phyloP scores from a whole-genome alignment of 2,888 invertebrate species.

The Copidosoma aretas region DNA sequence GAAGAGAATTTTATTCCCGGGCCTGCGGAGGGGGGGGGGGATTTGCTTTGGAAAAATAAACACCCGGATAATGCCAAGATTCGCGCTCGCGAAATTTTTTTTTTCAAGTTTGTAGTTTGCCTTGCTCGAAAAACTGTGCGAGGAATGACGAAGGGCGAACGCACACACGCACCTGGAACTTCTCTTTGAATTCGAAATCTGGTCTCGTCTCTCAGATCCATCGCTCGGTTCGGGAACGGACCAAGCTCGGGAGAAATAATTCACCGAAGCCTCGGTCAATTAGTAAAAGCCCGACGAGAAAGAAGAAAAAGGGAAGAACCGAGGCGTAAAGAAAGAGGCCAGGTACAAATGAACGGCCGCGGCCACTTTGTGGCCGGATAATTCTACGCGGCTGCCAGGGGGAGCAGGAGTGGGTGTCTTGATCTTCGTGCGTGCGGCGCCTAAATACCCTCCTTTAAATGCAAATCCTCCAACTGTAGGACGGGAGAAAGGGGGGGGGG shows the following conservation, averaged over 20 bases:
- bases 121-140: not conserved
- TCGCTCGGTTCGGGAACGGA: too few relatives aligned
- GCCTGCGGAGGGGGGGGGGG: not conserved
- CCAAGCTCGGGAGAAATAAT: too few relatives aligned
- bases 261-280: too few relatives aligned
- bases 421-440: slow-evolving; percentile 37
- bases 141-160: too few relatives aligned
- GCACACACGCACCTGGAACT: too few relatives aligned
- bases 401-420: slow-evolving; percentile 17
- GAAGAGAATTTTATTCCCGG: not conserved
- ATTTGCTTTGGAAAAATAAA: slow-evolving; percentile 7
- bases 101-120: not conserved
- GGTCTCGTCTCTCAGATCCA: too few relatives aligned
- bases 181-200: not conserved
- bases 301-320: too few relatives aligned
- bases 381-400: not conserved
- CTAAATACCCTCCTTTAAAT: slow-evolving; percentile 52
- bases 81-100: not conserved
- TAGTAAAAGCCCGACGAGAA: too few relatives aligned
- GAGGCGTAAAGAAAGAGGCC: too few relatives aligned
- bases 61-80: not conserved
- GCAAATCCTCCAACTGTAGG: slow-evolving; percentile 48
- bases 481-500: slow-evolving; percentile 9
- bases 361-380: not conserved
- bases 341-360: too few relatives aligned